These are phyloP conservation scores for Hippolais icterina DNA, from an alignment of 2,113 vertebrate species.

Conservation along the genomic window DNA sequence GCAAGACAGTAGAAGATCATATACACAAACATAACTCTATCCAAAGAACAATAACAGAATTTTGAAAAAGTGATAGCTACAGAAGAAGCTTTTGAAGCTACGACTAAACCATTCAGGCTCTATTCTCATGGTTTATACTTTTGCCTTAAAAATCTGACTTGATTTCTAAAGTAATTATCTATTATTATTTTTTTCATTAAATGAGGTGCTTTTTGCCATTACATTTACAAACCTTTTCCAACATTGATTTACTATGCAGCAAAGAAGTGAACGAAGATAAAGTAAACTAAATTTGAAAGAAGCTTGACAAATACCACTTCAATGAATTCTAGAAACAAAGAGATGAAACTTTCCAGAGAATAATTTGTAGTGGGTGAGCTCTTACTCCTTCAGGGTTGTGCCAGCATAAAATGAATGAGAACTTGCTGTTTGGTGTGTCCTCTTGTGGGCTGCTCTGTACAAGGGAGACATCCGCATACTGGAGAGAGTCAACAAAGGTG, in stretches of 20 bases:
- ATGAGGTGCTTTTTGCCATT: not conserved
- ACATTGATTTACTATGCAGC: not conserved
- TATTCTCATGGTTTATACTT: not conserved
- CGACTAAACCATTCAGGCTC: not conserved
- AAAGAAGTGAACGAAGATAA: not conserved
- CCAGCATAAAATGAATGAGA: not conserved
- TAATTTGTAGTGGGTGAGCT: not conserved
- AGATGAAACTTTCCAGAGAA: not conserved
- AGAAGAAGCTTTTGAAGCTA: not conserved
- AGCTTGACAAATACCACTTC: not conserved
- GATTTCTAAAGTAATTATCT: conserved; percentile 23
- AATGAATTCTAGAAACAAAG: not conserved
- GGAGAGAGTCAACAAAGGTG: not conserved
- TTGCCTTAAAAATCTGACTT: not conserved
- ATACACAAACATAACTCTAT: not conserved
- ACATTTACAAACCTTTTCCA: not conserved
- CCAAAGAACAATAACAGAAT: not conserved
- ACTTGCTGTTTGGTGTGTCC: rapidly evolving
- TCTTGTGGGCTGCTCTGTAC: not conserved
- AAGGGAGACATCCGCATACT: not conserved
- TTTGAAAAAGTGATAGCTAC: not conserved
- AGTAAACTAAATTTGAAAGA: not conserved
- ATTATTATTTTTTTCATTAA: not conserved
- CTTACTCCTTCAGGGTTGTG: not conserved
- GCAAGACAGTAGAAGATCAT: not conserved